A percentile compares a stretch with the other conserved stretches of the same genome.
These are phyloP conservation scores for Lepidocolaptes lacrymiger DNA, from an alignment of 2,797 vertebrate genomes.

Conservation along the genomic window DNA sequence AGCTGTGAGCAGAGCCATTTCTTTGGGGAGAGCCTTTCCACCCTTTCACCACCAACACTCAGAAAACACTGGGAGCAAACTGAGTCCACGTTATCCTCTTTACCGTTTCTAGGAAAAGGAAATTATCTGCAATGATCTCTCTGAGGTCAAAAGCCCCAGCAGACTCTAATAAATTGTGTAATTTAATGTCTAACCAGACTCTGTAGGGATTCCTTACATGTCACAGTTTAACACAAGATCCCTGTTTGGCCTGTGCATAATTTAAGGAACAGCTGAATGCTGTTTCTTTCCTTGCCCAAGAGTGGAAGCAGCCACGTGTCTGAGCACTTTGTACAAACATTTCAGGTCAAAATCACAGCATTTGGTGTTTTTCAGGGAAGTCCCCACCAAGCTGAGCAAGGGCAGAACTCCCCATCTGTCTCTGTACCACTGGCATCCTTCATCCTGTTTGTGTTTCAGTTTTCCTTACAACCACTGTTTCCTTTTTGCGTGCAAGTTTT, in stretches of 20 bases:
- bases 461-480: not conserved
- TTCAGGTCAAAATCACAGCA: not conserved
- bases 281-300: not conserved
- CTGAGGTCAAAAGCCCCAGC: not conserved
- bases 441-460: not conserved
- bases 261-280: not conserved
- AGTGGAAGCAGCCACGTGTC: not conserved
- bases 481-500: not conserved
- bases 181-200: not conserved
- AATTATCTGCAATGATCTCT: not conserved
- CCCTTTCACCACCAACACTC: not conserved
- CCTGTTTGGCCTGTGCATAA: rapidly evolving
- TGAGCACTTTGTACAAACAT: not conserved
- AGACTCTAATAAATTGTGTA: not conserved
- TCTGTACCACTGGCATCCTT: not conserved
- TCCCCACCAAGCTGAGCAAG: rapidly evolving
- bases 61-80: not conserved
- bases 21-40: not conserved
- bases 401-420: not conserved
- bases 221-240: not conserved
- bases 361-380: not conserved
- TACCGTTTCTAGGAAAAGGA: not conserved
- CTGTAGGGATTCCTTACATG: not conserved
- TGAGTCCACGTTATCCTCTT: not conserved
- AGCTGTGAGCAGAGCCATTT: not conserved